Percentiles rank a stretch among this genome's conserved stretches.
These are phyloP conservation scores for Aphidius ervi DNA, from an alignment of 1,140 invertebrate genomes.

Conservation along the genomic window DNA sequence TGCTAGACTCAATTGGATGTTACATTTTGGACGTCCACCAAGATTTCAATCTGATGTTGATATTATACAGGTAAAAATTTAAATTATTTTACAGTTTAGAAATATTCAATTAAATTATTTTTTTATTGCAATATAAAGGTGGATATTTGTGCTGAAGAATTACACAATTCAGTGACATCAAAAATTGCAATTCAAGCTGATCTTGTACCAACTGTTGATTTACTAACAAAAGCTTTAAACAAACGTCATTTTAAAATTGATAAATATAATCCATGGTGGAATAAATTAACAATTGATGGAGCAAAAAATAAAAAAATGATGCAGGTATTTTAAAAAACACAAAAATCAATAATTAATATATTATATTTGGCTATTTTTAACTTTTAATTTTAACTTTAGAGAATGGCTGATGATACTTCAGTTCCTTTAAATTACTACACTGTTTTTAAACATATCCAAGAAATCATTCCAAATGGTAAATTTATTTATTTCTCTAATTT, in stretches of 20 bases:
- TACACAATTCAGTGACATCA: conserved; percentile 81
- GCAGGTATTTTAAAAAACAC: conserved; percentile 41
- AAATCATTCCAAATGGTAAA: conserved; percentile 62
- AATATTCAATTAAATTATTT: not conserved
- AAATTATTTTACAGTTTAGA: not conserved
- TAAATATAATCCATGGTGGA: conserved; percentile 59
- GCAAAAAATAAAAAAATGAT: conserved; percentile 56
- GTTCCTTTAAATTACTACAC: conserved; percentile 90
- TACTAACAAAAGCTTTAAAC: conserved; percentile 51
- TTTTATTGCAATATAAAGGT: conserved; percentile 55
- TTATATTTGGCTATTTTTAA: conserved; percentile 23
- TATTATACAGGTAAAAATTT: conserved; percentile 69
- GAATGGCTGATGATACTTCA: conserved; percentile 61
- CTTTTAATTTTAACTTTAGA: conserved; percentile 35
- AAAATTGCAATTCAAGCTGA: conserved; percentile 76
- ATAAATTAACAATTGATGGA: conserved; percentile 53
- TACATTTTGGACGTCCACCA: conserved; percentile 92
- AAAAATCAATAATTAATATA: not conserved
- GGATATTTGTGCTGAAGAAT: conserved; percentile 85
- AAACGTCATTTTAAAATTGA: conserved; percentile 44
- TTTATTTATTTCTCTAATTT: not conserved
- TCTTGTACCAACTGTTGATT: conserved; percentile 64
- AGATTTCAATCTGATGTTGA: conserved; percentile 79
- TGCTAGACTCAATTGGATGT: conserved; percentile 93
- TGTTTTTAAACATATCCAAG: conserved; percentile 78